Percentiles rank a stretch among this genome's conserved stretches.
Conservation (phyloP, 2,113 vertebrate genomes). For the Eurypyga helias region DNA sequence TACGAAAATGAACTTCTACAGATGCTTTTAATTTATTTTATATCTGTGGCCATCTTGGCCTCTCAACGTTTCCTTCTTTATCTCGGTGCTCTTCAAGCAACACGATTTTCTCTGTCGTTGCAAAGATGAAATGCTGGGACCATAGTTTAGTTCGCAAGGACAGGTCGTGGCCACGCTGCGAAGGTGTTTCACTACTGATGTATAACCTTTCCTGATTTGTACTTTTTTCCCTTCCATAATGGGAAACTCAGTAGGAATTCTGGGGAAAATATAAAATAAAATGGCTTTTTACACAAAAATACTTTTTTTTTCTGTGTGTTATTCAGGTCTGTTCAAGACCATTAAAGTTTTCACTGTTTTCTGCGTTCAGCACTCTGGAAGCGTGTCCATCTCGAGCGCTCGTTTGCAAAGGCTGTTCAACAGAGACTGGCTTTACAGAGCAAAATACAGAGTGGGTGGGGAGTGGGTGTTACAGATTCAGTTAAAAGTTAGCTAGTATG, state of each 20-base stretch:
- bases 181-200: conserved; percentile 48
- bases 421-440: neutral
- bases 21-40: conserved; percentile 91
- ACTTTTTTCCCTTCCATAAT: conserved; percentile 20
- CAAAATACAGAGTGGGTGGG: neutral
- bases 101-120: neutral
- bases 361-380: neutral
- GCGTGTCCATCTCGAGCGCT: accelerated
- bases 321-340: neutral
- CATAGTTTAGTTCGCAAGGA: neutral
- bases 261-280: conserved; percentile 74
- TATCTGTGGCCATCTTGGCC: conserved; percentile 73
- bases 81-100: neutral
- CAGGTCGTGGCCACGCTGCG: neutral
- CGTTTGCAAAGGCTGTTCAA: neutral
- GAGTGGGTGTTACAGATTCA: neutral
- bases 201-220: conserved; percentile 33
- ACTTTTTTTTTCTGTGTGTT: neutral
- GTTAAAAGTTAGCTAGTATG: neutral
- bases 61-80: conserved; percentile 8
- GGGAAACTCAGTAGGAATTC: conserved; percentile 52
- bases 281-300: conserved; percentile 67
- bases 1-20: conserved; percentile 85
- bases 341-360: neutral
- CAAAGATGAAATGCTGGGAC: neutral